phyloP scores from a whole-genome alignment of 2,888 invertebrate species.

The Cheilosia urbana region DNA sequence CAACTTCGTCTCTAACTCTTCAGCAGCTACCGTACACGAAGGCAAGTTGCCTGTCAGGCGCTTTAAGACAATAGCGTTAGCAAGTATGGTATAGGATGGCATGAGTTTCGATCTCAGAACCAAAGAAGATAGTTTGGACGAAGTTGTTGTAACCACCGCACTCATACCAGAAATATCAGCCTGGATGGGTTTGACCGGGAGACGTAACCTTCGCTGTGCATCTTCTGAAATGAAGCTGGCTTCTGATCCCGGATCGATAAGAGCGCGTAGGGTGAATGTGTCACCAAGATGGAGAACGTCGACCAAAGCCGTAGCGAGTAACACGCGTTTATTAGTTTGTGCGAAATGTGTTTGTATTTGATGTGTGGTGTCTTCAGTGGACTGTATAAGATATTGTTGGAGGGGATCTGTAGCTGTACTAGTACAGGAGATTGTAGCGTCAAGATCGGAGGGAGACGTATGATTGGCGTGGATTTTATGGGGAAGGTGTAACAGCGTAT shows the following conservation, averaged over 20 bases:
- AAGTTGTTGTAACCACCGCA: constrained; percentile 2
- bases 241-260: constrained; percentile 23
- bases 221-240: constrained; percentile 8
- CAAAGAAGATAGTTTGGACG: constrained; percentile 12
- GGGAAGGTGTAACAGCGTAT: background rate
- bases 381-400: background rate
- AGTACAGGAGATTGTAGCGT: too few species aligned
- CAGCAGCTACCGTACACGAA: background rate
- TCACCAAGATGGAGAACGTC: background rate
- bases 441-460: background rate
- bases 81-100: background rate
- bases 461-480: background rate
- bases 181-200: constrained; percentile 4
- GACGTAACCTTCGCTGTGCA: background rate
- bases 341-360: background rate
- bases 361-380: background rate
- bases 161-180: constrained; percentile 19
- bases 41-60: constrained; percentile 26
- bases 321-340: background rate
- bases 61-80: constrained; percentile 17
- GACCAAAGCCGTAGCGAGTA: constrained; percentile 8
- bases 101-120: constrained; percentile 1
- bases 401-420: too few species aligned
- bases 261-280: background rate
- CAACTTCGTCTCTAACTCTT: background rate